Evolutionary conservation across 2,888 invertebrate genomes (phyloP), one percentile per base, ranked within the genome.

Genomic region (Dynastes tityus): DNA sequence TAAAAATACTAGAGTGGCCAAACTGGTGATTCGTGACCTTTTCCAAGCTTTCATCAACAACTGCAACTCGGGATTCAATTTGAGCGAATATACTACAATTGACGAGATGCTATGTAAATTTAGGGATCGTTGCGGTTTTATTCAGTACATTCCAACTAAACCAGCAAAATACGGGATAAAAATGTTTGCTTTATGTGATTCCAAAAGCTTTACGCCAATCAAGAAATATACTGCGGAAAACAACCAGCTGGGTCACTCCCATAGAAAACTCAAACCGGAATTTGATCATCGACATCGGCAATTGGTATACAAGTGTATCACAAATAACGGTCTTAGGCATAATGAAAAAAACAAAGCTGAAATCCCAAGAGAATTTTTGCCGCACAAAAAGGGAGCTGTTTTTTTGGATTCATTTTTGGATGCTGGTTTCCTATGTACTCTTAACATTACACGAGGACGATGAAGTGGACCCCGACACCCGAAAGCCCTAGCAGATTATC

Each of bases 381-480:
- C 37, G 37, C 9, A 29, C 64, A 64, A 64, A 64, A 64, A 32
- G 67, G 37, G 78, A 74, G 40, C 58, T 55, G n/a, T 64, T 11
- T 76, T 13, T 68, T 80, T 79, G 70, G 77, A 53, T 79, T 79
- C 64, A 70, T 49, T 63, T 78, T 79, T 40, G 73, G 65, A 80
- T 64, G 61, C 9, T 79, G 53, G 67, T 76, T 65, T 79, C 70
- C 49, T 76, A 79, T 64, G 79, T 80, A 22, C 70, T 81, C 0
- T 81, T 81, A 29, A 77, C 80, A n/a, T 64, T 82, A 61, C 79
- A 80, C 51, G 64, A 61, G 78, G 58, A 70, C 40, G 40, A 51
- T 27, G 80, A 80, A 75, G 79, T 82, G n/a, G 76, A 83, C 81
- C 70, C 75, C 65, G 79, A 82, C 13, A 80, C 82, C 4, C 73